Conservation (phyloP, 1,140 invertebrate species). For the Heliconius eleuchia region DNA sequence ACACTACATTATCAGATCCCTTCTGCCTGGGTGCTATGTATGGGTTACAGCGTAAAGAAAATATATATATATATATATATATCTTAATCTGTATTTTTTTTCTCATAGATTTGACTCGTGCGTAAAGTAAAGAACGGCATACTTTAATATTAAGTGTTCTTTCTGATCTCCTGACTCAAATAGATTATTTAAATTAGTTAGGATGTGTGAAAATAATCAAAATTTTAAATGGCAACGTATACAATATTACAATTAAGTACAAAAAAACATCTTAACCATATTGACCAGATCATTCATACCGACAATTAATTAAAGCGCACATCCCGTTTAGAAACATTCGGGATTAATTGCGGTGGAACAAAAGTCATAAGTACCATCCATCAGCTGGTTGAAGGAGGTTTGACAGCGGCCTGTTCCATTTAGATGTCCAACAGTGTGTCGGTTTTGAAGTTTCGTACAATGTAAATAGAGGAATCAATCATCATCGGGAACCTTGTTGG, state of each 20-base stretch:
- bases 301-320: slow-evolving; percentile 28
- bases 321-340: slow-evolving; percentile 45
- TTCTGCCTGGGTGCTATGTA: no score
- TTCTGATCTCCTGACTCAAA: no score
- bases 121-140: no score
- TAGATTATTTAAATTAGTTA: no score
- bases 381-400: slow-evolving; percentile 60
- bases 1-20: no score
- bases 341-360: slow-evolving; percentile 70
- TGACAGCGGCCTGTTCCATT: slow-evolving; percentile 52
- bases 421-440: slow-evolving; percentile 13
- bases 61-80: no score
- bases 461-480: slow-evolving; percentile 18
- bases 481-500: not conserved
- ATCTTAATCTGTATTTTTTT: no score
- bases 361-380: slow-evolving; percentile 67
- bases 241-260: not conserved
- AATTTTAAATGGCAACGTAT: no score
- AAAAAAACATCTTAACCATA: slow-evolving; percentile 22
- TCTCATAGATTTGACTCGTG: no score
- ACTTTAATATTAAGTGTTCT: no score
- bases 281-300: slow-evolving; percentile 3
- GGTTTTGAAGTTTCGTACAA: slow-evolving; percentile 19
- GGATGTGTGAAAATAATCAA: no score
- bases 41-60: no score